These are phyloP conservation scores for Trichechus manatus DNA, from an alignment of 2,113 vertebrate genomes.

Conservation along the genomic window DNA sequence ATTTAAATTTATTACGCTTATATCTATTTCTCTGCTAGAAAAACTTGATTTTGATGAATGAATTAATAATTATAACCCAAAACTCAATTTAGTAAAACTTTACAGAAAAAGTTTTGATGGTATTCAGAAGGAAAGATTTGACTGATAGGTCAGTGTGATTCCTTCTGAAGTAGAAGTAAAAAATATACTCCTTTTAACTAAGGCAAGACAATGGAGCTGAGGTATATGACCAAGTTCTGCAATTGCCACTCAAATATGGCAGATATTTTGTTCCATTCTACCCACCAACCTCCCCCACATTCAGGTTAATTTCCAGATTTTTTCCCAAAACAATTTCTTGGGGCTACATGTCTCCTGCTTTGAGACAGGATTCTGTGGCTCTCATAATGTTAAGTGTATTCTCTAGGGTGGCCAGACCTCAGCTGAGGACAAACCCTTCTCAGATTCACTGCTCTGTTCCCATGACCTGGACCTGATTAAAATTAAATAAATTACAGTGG, in stretches of 20 bases:
- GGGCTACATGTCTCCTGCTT: neutral
- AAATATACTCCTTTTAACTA: constrained; percentile 12
- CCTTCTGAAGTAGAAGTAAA: constrained; percentile 30
- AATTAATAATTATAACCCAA: constrained; percentile 46
- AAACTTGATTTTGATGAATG: constrained; percentile 47
- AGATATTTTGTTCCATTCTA: neutral
- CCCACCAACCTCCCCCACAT: neutral
- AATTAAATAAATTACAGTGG: constrained; percentile 78
- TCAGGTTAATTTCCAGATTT: constrained; percentile 38
- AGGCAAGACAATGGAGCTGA: neutral
- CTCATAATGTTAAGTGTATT: constrained; percentile 47
- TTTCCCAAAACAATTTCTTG: constrained; percentile 47
- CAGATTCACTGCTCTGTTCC: constrained; percentile 65
- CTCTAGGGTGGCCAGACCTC: constrained; percentile 65
- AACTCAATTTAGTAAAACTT: constrained; percentile 13
- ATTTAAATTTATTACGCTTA: neutral
- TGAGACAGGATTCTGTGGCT: constrained; percentile 73
- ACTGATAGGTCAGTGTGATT: neutral
- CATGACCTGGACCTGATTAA: constrained; percentile 78
- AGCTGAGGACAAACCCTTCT: constrained; percentile 57
- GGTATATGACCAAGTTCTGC: neutral
- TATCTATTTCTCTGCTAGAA: neutral
- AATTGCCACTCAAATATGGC: neutral
- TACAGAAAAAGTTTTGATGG: neutral
- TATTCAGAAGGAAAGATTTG: constrained; percentile 44